These are phyloP conservation scores for Gonioctena quinquepunctata DNA, from an alignment of 1,140 invertebrate species.

Conservation along the genomic window DNA sequence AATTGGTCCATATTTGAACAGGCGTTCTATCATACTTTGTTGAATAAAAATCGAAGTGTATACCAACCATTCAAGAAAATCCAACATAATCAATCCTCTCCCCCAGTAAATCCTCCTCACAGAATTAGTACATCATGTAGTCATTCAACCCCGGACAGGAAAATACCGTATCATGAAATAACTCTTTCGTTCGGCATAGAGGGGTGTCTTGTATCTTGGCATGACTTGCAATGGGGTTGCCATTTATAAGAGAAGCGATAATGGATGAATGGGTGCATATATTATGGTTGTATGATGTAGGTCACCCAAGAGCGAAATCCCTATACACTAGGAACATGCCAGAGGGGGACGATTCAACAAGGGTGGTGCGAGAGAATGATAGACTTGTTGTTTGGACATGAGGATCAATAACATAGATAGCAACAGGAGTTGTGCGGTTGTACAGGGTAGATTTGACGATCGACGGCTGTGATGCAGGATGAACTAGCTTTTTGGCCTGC, in stretches of 20 bases:
- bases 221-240: not conserved
- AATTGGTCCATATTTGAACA: too few relatives aligned
- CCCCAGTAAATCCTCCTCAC: not conserved
- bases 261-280: conserved; percentile 13
- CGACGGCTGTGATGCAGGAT: too few relatives aligned
- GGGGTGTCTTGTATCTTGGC: not conserved
- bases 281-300: conserved; percentile 9
- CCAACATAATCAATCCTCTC: too few relatives aligned
- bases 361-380: conserved; percentile 6
- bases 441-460: not conserved
- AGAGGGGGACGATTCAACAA: not conserved
- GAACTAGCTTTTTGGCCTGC: too few relatives aligned
- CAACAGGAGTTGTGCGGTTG: not conserved
- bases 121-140: not conserved
- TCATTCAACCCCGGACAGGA: not conserved
- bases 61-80: too few relatives aligned
- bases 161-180: not conserved
- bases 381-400: not conserved
- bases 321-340: not conserved
- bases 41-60: too few relatives aligned
- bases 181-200: not conserved
- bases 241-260: conserved; percentile 6
- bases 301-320: conserved; percentile 1
- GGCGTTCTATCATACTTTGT: too few relatives aligned
- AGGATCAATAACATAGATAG: not conserved